phyloP scores from a whole-genome alignment of 2,797 vertebrate species.

The Tragelaphus eurycerus region DNA sequence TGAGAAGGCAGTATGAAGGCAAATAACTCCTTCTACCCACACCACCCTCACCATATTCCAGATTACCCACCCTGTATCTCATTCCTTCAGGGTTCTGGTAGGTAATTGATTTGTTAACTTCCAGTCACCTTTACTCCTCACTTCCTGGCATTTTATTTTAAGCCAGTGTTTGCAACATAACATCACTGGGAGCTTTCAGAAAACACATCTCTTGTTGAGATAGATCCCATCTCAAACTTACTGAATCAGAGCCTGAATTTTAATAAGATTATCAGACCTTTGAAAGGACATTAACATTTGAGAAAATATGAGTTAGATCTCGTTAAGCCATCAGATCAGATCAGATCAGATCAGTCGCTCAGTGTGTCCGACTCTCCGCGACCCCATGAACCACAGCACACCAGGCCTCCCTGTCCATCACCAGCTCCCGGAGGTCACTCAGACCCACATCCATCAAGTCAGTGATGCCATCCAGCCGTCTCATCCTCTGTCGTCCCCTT shows the following conservation, averaged over 20 bases:
- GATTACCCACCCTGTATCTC: neutral
- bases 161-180: neutral
- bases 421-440: accelerated
- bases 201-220: neutral
- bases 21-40: neutral
- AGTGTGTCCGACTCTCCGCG: neutral
- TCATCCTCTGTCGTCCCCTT: neutral
- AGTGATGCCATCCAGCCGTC: too few relatives aligned
- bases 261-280: neutral
- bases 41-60: accelerated
- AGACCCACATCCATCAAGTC: accelerated
- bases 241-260: neutral
- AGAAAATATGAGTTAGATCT: neutral
- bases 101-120: neutral
- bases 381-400: accelerated
- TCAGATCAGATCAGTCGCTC: neutral
- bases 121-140: neutral
- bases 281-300: neutral
- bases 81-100: neutral
- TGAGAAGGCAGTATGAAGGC: neutral
- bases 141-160: neutral
- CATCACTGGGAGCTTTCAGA: neutral
- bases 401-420: neutral
- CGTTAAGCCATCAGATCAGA: neutral
- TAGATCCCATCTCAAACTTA: neutral